Evolutionary conservation across 2,797 vertebrate genomes (phyloP), one percentile per base, ranked within the genome.

Genomic region (Erpetoichthys calabaricus): DNA sequence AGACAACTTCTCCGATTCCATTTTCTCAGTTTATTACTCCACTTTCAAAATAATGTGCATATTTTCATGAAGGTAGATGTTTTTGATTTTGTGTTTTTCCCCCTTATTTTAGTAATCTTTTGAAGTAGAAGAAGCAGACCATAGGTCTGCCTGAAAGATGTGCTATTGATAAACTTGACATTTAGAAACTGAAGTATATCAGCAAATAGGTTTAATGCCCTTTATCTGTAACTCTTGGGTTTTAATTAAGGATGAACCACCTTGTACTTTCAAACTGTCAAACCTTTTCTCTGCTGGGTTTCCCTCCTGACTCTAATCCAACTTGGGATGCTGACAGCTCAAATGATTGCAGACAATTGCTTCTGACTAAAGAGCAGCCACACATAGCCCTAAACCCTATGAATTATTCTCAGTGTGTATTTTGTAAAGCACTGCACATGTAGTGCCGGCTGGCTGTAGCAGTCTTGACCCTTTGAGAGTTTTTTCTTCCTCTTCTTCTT

Each of bases 161-260:
- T 45, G 46, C 45, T 67, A 69, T 71, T 74, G 70, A 58, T 58
- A 64, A 56, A 58, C 59, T 57, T 73, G 71, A 71, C 67, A 71
- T 73, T 73, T 68, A 41, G 60, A 62, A 60, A 62, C 59, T 56
- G 56, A 57, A 61, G 55, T 52, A 42, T 49, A 57, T 62, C 57
- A 55, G 8, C 55, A 56, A 62, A 67, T 65, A 64, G 47, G 51
- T 55, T 58, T 54, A 62, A 62, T 65, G 59, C 64, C 63, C 55
- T 69, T 70, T 70, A 68, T 69, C 67, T 64, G 41, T 53, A 60
- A 53, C 61, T 58, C 60, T 57, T 61, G 58, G 49, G 58, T 62
- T 64, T 66, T 67, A 67, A 69, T 67, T 65, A 67, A 66, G 63
- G 59, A 45, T 53, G 51, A 58, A 57, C 49, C 42, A 42, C 7